Base-by-base conservation (phyloP, 2,113 vertebrate genomes). In the Noturus placidus region DNA sequence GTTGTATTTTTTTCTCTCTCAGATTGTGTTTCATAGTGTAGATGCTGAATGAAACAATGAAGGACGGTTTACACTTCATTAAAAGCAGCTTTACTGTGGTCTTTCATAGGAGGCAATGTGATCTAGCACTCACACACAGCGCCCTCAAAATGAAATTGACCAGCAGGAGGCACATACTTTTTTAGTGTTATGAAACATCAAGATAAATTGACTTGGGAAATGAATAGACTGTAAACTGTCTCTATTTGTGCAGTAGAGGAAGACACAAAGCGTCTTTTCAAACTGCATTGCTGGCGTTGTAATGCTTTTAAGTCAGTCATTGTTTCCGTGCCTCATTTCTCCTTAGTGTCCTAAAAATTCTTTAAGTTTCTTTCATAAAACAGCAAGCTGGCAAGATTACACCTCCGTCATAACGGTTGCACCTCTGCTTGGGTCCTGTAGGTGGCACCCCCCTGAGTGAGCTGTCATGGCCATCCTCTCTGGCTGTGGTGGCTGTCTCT, bases 381-480 rank as follows among this genome's bases (percentile, higher is more conserved):
- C 5, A 50, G 78, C 5, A 20, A 69, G 4, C 77, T 59, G 20
- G 8, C 14, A 46, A 42, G 8, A 63, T 52, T 63, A 22, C 57
- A 10, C 20, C 14, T 54, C n/a, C 2, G 7, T 54, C 1, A n/a
- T 65, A 35, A 83, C 1, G 9, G 30, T 38, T 56, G 22, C 17
- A 27, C 50, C 80, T 84, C 19, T 92, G 84, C 76, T 92, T 30
- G 89, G 69, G 80, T 92, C 92, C 92, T 79, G 78, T 95, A 97
- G 97, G 97, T 94, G 97, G 97, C 46, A 95, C 96, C 88, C 96
- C 97, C 6, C 95, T 98, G 93, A 97, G 96, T 0, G 97, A 98
- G 94, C 95, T 99, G 89, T 98, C 98, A 88, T 99, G 98, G 98
- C 96, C 97, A 25, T 99, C 98, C 13, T 98, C 98, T 20, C 94